A percentile compares a stretch with the other conserved stretches of the same genome.
Evolutionary conservation across 2,113 vertebrate genomes (phyloP).

Genomic region (Coptodon rendalli): DNA sequence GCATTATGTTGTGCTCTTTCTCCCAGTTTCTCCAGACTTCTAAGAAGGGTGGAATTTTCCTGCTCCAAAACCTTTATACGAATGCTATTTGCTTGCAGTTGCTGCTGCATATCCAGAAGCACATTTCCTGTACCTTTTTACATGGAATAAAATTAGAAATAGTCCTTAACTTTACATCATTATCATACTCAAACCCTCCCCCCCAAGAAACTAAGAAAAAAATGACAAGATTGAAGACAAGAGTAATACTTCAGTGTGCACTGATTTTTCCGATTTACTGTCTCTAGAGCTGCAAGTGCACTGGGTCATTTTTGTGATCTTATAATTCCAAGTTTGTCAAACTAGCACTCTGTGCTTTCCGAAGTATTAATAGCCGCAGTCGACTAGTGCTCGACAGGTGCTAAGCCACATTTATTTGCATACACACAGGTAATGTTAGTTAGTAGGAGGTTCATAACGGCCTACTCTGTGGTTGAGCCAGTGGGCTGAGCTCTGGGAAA

Average conservation of each 20-base stretch:
- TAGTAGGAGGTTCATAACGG: background rate
- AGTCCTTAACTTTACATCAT: background rate
- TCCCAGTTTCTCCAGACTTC: constrained; percentile 75
- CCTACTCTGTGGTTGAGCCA: constrained; percentile 79
- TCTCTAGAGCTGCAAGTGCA: rapidly evolving
- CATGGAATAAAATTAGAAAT: background rate
- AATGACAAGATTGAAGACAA: background rate
- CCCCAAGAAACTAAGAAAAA: background rate
- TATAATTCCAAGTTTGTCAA: background rate
- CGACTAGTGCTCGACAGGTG: background rate
- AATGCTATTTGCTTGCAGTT: constrained; percentile 81
- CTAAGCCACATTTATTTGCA: background rate
- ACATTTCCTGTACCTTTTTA: constrained; percentile 78
- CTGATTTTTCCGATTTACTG: background rate
- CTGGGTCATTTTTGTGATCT: background rate
- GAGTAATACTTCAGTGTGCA: background rate
- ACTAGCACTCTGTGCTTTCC: background rate
- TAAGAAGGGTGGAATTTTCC: constrained; percentile 74
- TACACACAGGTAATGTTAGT: background rate
- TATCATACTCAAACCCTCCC: background rate
- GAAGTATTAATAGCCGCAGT: rapidly evolving
- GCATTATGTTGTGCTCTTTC: constrained; percentile 48
- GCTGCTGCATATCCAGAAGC: constrained; percentile 83
- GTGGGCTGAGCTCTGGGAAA: constrained; percentile 81
- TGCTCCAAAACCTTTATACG: constrained; percentile 81